Evolutionary conservation across 2,113 vertebrate genomes (phyloP), one percentile per base, ranked within the genome.

Genomic region (Hippolais icterina): DNA sequence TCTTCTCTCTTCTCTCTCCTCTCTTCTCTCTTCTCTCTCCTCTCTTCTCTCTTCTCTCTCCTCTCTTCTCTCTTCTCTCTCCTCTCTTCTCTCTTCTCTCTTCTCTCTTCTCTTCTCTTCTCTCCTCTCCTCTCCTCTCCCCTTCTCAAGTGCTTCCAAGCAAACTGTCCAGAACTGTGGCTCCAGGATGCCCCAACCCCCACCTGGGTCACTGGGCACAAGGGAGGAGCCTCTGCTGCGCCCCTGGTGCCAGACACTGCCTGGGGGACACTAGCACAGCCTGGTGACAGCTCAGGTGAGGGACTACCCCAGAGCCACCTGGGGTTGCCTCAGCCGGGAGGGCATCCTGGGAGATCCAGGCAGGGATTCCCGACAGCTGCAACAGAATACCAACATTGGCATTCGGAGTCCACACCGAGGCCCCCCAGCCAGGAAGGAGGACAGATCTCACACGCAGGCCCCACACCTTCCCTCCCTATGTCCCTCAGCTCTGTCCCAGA

Each of bases 181-280:
- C 50, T 35, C 5, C 15, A 56, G 46, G 37, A 5, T 19, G n/a
- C 20, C 23, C 25, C 46, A 68, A 10, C 4, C 3, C 9, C 4
- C 6, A 1, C 1, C 56, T 2, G 5, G 18, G 33, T 42, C 44
- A 39, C 28, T 2, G 1, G 2, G 81, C 44, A 87, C 42, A 22
- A 53, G 3, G 15, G 44, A 72, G 90, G 41, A 68, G 57, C 47
- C 33, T 56, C 52, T 13, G 8, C n/a, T 27, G 19, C 60, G 60
- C 22, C 53, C 15, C 44, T 21, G 61, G 37, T 37, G 61, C 42
- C 71, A 59, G 52, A 11, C 44, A 11, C 29, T 11, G 52, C 25
- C 52, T 23, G 20, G 0, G 1, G 53, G 57, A 33, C 5, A 6
- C 42, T 52, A 63, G 37, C 61, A 41, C 7, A 7, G 23, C 21